phyloP scores from a whole-genome alignment of 2,888 invertebrate species.

The Caenorhabditis japonica region DNA sequence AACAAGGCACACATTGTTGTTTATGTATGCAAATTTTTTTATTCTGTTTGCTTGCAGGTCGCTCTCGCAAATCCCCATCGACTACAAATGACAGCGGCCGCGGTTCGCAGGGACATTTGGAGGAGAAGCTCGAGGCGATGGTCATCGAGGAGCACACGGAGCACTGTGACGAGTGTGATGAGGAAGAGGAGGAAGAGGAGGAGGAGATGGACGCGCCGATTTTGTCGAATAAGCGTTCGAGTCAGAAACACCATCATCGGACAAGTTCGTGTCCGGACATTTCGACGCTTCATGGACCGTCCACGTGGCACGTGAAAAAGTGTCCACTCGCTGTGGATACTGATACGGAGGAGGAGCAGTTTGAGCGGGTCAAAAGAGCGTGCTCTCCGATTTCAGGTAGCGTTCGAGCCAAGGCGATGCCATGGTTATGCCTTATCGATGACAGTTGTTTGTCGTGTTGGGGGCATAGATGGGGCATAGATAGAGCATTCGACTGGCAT shows the following conservation, averaged over 20 bases:
- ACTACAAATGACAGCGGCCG: conserved; percentile 69
- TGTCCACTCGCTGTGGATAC: conserved; percentile 57
- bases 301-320: conserved; percentile 19
- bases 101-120: conserved; percentile 65
- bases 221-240: conserved; percentile 37
- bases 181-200: conserved; percentile 30
- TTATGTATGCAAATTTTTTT: too few species aligned
- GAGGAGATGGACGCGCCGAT: conserved; percentile 50
- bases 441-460: too few species aligned
- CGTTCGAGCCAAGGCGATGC: too few species aligned
- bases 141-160: conserved; percentile 53
- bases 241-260: conserved; percentile 24
- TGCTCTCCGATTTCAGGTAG: conserved; percentile 54
- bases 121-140: conserved; percentile 61
- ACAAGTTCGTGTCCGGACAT: conserved; percentile 61
- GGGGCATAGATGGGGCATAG: too few species aligned
- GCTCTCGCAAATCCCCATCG: conserved; percentile 69
- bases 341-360: conserved; percentile 63
- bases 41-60: conserved; percentile 61
- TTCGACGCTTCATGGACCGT: conserved; percentile 28
- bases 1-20: too few species aligned
- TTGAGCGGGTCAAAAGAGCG: conserved; percentile 48
- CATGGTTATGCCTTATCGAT: too few species aligned
- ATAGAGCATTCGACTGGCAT: too few species aligned
- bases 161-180: conserved; percentile 28